Evolutionary conservation across 2,113 vertebrate species (phyloP).

Genomic region (Chloroceryle aenea): DNA sequence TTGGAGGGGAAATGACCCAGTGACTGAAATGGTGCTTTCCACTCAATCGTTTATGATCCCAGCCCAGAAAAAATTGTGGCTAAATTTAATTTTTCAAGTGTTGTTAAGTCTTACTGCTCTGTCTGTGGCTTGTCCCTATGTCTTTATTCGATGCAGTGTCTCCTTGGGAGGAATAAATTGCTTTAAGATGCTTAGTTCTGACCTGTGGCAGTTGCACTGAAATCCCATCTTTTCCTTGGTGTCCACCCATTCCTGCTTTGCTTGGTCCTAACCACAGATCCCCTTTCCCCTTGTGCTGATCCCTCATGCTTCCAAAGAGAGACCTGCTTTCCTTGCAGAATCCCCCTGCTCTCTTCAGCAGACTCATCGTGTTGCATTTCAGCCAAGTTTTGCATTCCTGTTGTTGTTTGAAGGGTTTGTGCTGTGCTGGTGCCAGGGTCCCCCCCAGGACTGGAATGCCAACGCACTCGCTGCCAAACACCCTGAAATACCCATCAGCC

Average conservation of each 20-base stretch:
- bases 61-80: neutral
- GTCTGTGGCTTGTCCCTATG: neutral
- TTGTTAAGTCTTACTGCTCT: neutral
- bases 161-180: neutral
- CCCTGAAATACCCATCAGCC: neutral
- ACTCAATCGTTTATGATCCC: neutral
- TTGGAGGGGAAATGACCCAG: neutral
- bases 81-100: neutral
- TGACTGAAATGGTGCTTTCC: neutral
- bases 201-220: neutral
- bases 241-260: neutral
- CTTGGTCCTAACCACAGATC: neutral
- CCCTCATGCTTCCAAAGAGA: neutral
- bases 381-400: rapidly evolving
- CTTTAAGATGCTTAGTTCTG: neutral
- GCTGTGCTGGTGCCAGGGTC: neutral
- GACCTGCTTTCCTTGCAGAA: neutral
- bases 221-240: neutral
- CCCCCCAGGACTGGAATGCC: neutral
- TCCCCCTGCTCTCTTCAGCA: neutral
- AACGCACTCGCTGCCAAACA: neutral
- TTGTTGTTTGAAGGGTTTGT: neutral
- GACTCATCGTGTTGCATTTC: neutral
- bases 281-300: neutral
- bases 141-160: neutral